These are phyloP conservation scores for Phania funesta DNA, from an alignment of 2,888 invertebrate genomes.

Conservation along the genomic window DNA sequence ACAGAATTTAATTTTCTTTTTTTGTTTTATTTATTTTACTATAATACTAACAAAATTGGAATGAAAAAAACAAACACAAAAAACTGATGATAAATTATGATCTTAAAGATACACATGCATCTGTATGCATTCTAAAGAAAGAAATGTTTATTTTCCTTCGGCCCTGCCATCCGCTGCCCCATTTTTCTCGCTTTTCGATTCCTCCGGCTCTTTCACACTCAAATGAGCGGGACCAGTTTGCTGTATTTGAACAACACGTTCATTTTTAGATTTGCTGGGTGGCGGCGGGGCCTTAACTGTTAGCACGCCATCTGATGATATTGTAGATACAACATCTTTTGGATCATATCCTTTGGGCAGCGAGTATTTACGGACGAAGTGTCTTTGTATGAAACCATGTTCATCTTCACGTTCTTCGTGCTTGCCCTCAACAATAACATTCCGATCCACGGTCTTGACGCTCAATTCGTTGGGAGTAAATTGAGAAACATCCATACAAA, in stretches of 20 bases:
- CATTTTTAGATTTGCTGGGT: slow-evolving; percentile 74
- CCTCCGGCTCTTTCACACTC: slow-evolving; percentile 74
- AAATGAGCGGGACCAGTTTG: slow-evolving; percentile 83
- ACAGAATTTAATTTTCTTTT: too few species aligned
- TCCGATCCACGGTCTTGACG: slow-evolving; percentile 89
- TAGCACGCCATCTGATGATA: slow-evolving; percentile 88
- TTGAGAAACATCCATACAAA: slow-evolving; percentile 88
- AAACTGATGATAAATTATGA: too few species aligned
- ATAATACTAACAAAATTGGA: too few species aligned
- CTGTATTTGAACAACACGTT: slow-evolving; percentile 83
- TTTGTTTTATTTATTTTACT: too few species aligned
- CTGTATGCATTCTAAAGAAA: not conserved
- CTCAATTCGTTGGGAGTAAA: slow-evolving; percentile 89
- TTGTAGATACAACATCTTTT: slow-evolving; percentile 86
- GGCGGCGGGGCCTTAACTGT: slow-evolving; percentile 87
- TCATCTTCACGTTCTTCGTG: slow-evolving; percentile 88
- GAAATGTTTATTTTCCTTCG: too few species aligned
- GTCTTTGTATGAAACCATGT: slow-evolving; percentile 87
- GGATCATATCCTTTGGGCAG: slow-evolving; percentile 89
- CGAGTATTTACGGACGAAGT: slow-evolving; percentile 88
- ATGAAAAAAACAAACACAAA: too few species aligned
- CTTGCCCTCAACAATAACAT: slow-evolving; percentile 87
- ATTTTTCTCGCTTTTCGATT: slow-evolving; percentile 14
- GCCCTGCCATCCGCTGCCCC: too few species aligned
- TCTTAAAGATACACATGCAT: too few species aligned